A percentile compares a stretch with the other conserved stretches of the same genome.
Evolutionary conservation across 2,113 vertebrate species (phyloP).

Genomic region (Burhinus oedicnemus): DNA sequence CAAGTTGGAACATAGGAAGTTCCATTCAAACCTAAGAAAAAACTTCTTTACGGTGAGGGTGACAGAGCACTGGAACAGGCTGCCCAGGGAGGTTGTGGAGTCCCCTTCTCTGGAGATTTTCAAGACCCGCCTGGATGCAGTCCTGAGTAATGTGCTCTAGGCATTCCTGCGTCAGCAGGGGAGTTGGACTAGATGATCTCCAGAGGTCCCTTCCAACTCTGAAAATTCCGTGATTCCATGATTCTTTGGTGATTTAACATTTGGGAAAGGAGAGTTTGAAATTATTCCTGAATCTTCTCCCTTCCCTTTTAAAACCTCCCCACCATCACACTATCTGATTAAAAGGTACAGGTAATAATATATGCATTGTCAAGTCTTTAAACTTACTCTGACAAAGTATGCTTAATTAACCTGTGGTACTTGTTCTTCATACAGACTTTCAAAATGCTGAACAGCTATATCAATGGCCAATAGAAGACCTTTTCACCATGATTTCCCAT

Average conservation of each 20-base stretch:
- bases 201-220: no score
- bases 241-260: background rate
- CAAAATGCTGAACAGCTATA: background rate
- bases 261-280: background rate
- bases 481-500: background rate
- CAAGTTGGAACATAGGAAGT: no score
- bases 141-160: no score
- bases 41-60: no score
- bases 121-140: no score
- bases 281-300: background rate
- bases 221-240: no score
- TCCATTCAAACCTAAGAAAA: no score
- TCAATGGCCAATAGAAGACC: background rate
- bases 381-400: background rate
- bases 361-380: background rate
- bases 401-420: background rate
- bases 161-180: no score
- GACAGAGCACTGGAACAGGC: no score
- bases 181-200: no score
- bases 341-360: background rate
- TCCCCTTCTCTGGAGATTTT: no score
- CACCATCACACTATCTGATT: background rate
- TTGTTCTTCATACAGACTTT: background rate
- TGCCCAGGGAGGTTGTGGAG: no score
- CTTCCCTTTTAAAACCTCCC: background rate